Conservation (phyloP, 2,113 vertebrate species). For the Hystrix cristata region DNA sequence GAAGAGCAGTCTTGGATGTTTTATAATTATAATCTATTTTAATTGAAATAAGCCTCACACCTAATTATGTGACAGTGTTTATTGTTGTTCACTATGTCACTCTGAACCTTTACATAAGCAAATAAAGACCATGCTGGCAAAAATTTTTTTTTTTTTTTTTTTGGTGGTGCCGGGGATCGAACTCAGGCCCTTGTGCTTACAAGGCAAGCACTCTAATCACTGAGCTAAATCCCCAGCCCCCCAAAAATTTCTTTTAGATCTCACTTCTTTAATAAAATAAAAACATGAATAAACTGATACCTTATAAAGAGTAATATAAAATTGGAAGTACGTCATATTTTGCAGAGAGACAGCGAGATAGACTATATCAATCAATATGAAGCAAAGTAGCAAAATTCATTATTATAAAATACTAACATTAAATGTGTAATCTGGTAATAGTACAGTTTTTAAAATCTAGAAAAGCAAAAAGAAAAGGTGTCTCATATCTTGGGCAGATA, state of each 20-base stretch:
- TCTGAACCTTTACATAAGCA: not conserved
- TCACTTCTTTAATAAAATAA: slow-evolving; percentile 3
- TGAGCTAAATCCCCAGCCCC: no score
- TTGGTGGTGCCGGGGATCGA: no score
- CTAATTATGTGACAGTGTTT: slow-evolving; percentile 26
- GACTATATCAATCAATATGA: not conserved
- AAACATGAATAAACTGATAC: not conserved
- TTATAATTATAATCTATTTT: slow-evolving; percentile 57
- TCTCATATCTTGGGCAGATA: not conserved
- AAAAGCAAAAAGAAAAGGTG: not conserved
- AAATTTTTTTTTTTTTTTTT: not conserved
- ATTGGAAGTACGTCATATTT: not conserved
- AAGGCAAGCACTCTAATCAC: no score
- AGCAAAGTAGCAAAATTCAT: not conserved
- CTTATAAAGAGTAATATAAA: not conserved
- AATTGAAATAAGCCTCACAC: slow-evolving; percentile 60
- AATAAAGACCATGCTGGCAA: not conserved
- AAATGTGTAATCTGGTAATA: not conserved
- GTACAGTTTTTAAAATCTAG: not conserved
- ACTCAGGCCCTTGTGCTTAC: no score
- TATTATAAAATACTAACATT: not conserved
- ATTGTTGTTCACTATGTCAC: not conserved
- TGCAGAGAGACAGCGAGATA: not conserved
- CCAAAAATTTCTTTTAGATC: not conserved
- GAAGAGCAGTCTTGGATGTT: not conserved